Conservation (phyloP, 2,797 vertebrate species). For the Euphonia xanthogaster region DNA sequence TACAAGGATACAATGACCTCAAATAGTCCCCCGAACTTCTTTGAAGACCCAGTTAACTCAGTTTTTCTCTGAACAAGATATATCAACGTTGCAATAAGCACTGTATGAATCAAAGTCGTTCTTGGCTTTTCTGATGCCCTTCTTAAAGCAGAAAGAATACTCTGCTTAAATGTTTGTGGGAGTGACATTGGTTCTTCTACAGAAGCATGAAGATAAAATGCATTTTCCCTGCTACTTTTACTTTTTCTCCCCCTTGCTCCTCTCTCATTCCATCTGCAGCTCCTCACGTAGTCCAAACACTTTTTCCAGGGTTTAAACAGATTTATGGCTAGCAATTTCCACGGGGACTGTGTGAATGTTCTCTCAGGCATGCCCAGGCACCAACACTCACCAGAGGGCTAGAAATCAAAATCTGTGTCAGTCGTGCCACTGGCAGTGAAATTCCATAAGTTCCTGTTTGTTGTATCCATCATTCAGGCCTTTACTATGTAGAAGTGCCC, state of each 20-base stretch:
- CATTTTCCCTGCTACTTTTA: background rate
- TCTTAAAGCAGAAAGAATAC: background rate
- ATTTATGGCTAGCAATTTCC: constrained; percentile 14
- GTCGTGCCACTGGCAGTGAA: background rate
- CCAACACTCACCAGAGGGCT: background rate
- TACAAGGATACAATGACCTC: background rate
- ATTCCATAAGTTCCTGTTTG: background rate
- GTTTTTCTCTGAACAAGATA: background rate
- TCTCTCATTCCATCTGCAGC: background rate
- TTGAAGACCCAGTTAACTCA: background rate
- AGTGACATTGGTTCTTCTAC: background rate
- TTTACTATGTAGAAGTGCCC: background rate
- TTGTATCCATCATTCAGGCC: background rate
- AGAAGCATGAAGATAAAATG: background rate
- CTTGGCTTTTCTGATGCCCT: background rate
- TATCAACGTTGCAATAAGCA: background rate
- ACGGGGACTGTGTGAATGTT: background rate
- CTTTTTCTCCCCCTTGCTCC: background rate
- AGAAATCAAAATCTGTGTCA: background rate
- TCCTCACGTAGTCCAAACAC: background rate
- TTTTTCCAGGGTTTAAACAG: constrained; percentile 7
- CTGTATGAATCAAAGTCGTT: background rate
- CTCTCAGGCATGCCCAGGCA: background rate
- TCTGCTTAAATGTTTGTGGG: background rate
- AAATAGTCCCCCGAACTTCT: background rate